Conservation (phyloP, 2,888 invertebrate genomes). For the Agonopterix subpropinquella region DNA sequence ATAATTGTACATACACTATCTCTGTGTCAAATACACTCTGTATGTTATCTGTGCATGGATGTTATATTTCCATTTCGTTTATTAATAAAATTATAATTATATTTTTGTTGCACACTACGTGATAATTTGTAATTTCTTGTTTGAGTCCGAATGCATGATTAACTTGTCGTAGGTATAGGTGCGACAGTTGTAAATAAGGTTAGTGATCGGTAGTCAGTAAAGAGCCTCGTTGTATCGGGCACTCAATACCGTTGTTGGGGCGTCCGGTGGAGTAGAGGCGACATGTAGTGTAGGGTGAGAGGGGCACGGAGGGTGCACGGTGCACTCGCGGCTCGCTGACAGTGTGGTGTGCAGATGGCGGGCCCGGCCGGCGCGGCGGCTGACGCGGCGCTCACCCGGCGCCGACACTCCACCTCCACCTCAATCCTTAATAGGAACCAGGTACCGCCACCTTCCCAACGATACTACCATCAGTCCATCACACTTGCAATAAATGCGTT, state of each 20-base stretch:
- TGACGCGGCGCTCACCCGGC: conserved; percentile 80
- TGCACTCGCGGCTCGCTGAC: conserved; percentile 18
- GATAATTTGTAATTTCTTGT: conserved; percentile 55
- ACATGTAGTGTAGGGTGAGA: conserved; percentile 18
- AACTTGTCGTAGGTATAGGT: conserved; percentile 10
- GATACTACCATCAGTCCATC: not conserved
- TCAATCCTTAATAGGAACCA: conserved; percentile 80
- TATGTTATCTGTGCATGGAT: conserved; percentile 21
- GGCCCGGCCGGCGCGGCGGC: conserved; percentile 28
- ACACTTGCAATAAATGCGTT: not conserved
- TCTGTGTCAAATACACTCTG: conserved; percentile 4
- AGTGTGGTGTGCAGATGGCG: conserved; percentile 58
- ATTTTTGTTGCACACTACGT: conserved; percentile 32
- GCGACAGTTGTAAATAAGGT: not conserved
- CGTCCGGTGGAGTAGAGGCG: conserved; percentile 36
- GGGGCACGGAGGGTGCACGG: conserved; percentile 6
- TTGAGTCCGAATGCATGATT: conserved; percentile 55
- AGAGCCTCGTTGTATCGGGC: conserved; percentile 43
- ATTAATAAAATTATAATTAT: conserved; percentile 9
- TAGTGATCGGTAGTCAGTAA: conserved; percentile 2
- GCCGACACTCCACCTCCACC: conserved; percentile 86
- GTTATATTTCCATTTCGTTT: conserved; percentile 1
- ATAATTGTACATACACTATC: not conserved
- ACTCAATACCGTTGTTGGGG: conserved; percentile 42
- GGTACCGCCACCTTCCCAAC: conserved; percentile 48